Evolutionary conservation across 2,113 vertebrate species (phyloP).

Genomic region (Antidorcas marsupialis): DNA sequence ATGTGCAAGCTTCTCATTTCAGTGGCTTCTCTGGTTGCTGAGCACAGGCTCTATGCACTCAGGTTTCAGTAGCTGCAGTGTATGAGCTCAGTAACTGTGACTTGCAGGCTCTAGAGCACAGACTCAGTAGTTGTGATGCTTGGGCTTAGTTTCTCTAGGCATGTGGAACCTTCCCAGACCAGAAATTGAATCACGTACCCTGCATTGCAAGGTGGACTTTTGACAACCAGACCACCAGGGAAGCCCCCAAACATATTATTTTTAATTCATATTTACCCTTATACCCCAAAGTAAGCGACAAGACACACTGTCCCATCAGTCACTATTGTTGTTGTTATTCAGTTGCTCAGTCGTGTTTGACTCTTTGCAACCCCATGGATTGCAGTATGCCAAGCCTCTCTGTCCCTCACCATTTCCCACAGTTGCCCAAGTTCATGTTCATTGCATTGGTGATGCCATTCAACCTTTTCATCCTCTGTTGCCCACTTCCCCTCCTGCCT

Average conservation of each 20-base stretch:
- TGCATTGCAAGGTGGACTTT: background rate
- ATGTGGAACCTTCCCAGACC: background rate
- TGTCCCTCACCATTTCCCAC: background rate
- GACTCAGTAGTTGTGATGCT: background rate
- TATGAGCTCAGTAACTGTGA: background rate
- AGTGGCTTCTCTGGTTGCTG: background rate
- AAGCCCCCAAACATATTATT: background rate
- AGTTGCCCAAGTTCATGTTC: background rate
- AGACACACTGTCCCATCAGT: background rate
- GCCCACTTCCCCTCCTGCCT: background rate
- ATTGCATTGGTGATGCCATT: background rate
- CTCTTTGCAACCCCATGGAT: background rate
- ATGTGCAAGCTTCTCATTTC: background rate
- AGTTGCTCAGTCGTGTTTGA: background rate
- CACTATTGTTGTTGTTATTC: background rate
- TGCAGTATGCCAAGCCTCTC: background rate
- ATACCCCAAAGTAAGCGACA: background rate
- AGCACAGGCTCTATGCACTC: background rate
- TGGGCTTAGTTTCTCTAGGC: background rate
- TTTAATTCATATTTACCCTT: background rate
- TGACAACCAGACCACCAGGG: background rate
- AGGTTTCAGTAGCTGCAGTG: background rate
- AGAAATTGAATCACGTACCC: fast-evolving
- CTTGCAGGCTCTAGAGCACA: background rate
- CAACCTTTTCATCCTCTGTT: background rate